Percentiles rank a stretch among this genome's conserved stretches.
These are phyloP conservation scores for Sminthopsis crassicaudata DNA, from an alignment of 2,113 vertebrate species.

Conservation along the genomic window DNA sequence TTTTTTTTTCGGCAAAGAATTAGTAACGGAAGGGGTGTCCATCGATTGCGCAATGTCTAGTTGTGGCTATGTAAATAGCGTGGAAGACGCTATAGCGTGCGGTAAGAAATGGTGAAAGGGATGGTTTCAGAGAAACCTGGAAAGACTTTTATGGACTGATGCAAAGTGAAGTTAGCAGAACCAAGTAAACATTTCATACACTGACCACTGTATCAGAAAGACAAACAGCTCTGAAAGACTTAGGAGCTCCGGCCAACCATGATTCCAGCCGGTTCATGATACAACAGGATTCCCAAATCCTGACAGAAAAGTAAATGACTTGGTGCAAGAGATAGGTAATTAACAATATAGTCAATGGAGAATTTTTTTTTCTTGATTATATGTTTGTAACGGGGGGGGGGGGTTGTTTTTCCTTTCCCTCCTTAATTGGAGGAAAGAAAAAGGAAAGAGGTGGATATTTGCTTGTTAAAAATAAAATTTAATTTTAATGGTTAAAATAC, in stretches of 20 bases:
- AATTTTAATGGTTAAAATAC: background rate
- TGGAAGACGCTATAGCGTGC: background rate
- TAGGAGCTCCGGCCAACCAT: background rate
- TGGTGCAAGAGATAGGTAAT: background rate
- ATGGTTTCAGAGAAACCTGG: background rate
- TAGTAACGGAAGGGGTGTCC: background rate
- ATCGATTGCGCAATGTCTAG: background rate
- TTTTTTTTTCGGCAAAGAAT: background rate
- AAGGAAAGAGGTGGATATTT: background rate
- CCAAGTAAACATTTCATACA: background rate
- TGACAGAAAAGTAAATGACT: background rate
- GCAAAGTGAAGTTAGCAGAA: background rate
- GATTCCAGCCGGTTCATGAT: background rate
- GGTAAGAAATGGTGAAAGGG: background rate
- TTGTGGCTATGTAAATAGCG: background rate
- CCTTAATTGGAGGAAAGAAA: background rate
- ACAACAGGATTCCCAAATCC: background rate
- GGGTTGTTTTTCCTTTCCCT: too few species aligned
- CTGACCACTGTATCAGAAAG: background rate
- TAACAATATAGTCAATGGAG: background rate
- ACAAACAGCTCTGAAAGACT: background rate
- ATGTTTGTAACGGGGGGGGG: too few species aligned
- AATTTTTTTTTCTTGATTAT: background rate
- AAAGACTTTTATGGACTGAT: background rate
- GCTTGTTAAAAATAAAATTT: background rate